A percentile compares a stretch with the other conserved stretches of the same genome.
Evolutionary conservation across 1,140 invertebrate species (phyloP).

Genomic region (Drosophila navojoa): DNA sequence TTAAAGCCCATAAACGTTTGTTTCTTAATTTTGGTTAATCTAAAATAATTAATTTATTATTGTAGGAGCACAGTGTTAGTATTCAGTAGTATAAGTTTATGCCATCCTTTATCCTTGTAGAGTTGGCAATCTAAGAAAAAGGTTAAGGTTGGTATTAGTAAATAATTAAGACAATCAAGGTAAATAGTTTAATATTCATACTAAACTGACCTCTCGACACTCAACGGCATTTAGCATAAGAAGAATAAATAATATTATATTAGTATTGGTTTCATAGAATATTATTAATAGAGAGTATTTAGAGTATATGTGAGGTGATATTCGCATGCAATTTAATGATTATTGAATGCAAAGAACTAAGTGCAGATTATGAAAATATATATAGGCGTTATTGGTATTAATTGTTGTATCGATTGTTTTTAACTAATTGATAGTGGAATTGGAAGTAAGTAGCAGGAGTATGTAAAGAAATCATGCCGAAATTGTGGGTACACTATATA

Average conservation of each 20-base stretch:
- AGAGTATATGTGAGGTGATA: not conserved
- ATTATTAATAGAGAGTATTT: not conserved
- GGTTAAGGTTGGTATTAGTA: not conserved
- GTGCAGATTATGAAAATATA: slow-evolving; percentile 33
- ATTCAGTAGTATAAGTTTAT: not conserved
- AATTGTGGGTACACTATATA: slow-evolving; percentile 34
- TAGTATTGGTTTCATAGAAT: not conserved
- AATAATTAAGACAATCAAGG: not conserved
- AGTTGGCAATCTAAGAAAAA: not conserved
- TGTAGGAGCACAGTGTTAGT: not conserved
- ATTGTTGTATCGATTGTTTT: slow-evolving; percentile 8
- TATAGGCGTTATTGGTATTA: slow-evolving; percentile 9
- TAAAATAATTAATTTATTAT: not conserved
- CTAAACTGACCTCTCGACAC: slow-evolving; percentile 3
- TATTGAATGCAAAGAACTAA: slow-evolving; percentile 22
- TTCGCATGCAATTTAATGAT: slow-evolving; percentile 25
- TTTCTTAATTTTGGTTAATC: not conserved
- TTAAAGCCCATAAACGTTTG: not conserved
- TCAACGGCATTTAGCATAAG: not conserved
- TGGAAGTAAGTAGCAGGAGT: slow-evolving; percentile 40
- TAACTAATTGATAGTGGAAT: slow-evolving; percentile 43
- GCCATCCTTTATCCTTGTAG: not conserved
- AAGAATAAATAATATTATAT: not conserved
- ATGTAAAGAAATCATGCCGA: slow-evolving; percentile 58
- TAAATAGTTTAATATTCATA: not conserved